These are phyloP conservation scores for Illadopsis cleaveri DNA, from an alignment of 2,113 vertebrate genomes.

Conservation along the genomic window DNA sequence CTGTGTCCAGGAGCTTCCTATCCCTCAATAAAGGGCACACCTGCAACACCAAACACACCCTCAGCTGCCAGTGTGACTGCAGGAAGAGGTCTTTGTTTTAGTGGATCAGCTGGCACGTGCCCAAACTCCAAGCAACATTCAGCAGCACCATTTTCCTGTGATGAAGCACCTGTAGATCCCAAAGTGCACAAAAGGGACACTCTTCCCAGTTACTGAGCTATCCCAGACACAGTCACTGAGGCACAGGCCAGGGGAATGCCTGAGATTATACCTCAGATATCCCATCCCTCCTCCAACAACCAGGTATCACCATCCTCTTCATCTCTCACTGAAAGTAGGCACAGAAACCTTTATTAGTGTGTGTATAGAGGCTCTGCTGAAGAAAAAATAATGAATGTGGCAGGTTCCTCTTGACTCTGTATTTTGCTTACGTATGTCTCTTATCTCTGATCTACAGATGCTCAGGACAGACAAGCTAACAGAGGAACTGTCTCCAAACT, in stretches of 20 bases:
- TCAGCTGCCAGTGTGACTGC: neutral
- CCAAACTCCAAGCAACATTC: neutral
- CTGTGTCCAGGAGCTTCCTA: neutral
- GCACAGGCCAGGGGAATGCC: neutral
- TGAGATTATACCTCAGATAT: neutral
- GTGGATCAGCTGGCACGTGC: neutral
- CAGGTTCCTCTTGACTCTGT: neutral
- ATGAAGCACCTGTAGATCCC: neutral
- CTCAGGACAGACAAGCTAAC: neutral
- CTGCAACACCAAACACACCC: neutral
- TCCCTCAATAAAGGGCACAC: neutral
- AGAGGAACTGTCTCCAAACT: neutral
- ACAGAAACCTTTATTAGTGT: neutral
- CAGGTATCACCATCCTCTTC: neutral
- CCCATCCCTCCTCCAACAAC: neutral
- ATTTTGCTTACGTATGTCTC: neutral
- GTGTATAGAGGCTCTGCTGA: neutral
- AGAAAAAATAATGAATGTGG: rapidly evolving
- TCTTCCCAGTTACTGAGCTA: neutral
- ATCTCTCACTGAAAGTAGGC: neutral
- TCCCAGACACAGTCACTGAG: neutral
- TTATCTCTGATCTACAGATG: neutral
- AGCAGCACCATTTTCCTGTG: neutral
- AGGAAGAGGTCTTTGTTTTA: neutral
- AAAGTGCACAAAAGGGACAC: neutral